Base-by-base conservation (phyloP, 2,797 vertebrate species). In the Lepus townsendii region DNA sequence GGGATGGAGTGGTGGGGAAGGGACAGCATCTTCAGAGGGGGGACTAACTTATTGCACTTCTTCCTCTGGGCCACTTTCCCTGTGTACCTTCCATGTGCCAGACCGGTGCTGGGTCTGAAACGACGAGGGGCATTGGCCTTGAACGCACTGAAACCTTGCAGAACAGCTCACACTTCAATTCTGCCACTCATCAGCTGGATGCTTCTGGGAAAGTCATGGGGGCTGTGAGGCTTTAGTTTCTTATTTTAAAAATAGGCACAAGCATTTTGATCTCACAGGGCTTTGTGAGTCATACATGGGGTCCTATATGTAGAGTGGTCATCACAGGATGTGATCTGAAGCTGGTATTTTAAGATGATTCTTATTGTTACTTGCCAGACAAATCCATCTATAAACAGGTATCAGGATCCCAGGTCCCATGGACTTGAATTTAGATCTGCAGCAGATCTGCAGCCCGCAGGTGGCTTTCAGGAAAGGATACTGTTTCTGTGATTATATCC, bases 381-480 rank as follows among this genome's bases (percentile, higher is more conserved):
- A 95, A 83, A 94, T 32, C 47, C 24, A 50, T 92, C 62, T 78
- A 30, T 54, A 65, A 84, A 66, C 6, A 91, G 54, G 5, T 72
- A 42, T 19, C 1, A 38, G 7, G 73, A 54, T 54, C 3, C 13
- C 4, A 38, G 42, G 13, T 52, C 35, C n/a, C 27, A 65, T 12
- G 63, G 52, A 26, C 17, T 52, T 86, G 69, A 7, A 47, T 84
- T 75, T 57, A 90, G n/a, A 19, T 35, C 35, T 3, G 35, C 35
- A 35, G 32, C n/a, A 78, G 77, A 1, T 1, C 4, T 83, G 91
- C 32, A 42, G 54, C 88, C 24, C 79, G 79, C 19, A n/a, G 32
- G 20, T 65, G 9, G 35, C 5, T 94, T 26, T 94, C 24, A 57
- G 66, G 60, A 77, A 76, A 57, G 13, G 30, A 65, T 75, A 19